Base-by-base conservation (phyloP, 2,113 vertebrate species). In the Anhinga anhinga region DNA sequence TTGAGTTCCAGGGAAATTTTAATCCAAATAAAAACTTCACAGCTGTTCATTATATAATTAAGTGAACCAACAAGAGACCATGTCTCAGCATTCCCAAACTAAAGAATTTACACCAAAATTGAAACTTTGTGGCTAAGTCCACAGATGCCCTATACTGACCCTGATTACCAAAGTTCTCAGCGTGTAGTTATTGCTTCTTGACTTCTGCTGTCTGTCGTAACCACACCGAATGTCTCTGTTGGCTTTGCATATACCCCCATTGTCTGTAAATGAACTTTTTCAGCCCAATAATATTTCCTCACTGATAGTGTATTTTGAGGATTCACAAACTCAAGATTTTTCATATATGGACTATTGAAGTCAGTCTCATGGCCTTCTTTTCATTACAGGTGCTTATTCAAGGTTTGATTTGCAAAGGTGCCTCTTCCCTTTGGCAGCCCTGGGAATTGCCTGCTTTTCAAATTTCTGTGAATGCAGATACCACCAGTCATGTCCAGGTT, bases 1-100 rank as follows among this genome's bases (percentile, higher is more conserved):
- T 90, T 74, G 71, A 90, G 59, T 95, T 95, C 59, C 30, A 86
- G 84, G 66, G 67, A 96, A 97, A 93, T 93, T 88, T 96, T 87
- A 82, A 90, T 92, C 87, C 72, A 76, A 91, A 95, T 91, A 85
- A 95, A 93, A 97, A 88, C 66, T 85, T 97, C 66, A 70, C 84
- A 91, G 70, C 70, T 88, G 66, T 62, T 95, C 50, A 77, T 80
- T 92, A 77, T 55, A 63, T 73, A 85, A 91, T 96, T 84, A 94
- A 65, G 38, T 80, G 74, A 97, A 80, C 29, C 42, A 95, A 83
- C 67, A 73, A 66, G 61, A 93, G 47, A 77, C 38, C 2, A 6
- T 36, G 45, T 86, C 67, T 92, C 65, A 86, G 62, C 29, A 77
- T 50, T 91, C 40, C 25, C 53, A 89, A 91, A 88, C 52, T 89